A percentile compares a stretch with the other conserved stretches of the same genome.
phyloP scores from a whole-genome alignment of 2,797 vertebrate species.

The Gallinago nigripennis region DNA sequence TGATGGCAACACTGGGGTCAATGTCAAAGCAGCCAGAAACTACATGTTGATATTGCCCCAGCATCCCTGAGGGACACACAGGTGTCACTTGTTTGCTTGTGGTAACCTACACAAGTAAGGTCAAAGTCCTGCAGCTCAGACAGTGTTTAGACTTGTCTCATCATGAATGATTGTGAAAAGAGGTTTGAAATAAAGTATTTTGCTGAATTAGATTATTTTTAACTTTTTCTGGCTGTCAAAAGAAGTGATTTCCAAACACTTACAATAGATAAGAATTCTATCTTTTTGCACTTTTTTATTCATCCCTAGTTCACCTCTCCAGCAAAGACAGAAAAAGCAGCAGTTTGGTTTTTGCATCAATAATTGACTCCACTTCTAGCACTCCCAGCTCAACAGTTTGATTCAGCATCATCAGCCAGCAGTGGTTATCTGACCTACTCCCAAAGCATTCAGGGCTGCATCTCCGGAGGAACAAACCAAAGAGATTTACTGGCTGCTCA shows the following conservation, averaged over 20 bases:
- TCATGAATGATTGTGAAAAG: not conserved
- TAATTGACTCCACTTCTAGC: not conserved
- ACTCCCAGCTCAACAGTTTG: not conserved
- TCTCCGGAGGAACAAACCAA: not conserved
- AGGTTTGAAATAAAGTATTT: not conserved
- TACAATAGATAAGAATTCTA: not conserved
- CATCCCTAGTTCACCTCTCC: not conserved
- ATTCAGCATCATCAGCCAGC: not conserved
- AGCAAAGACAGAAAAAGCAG: not conserved
- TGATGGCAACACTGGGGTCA: not conserved
- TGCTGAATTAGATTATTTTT: not conserved
- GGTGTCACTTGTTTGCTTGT: not conserved
- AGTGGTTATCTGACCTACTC: not conserved
- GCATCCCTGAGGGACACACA: not conserved
- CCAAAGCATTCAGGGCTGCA: not conserved
- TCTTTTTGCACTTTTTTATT: not conserved
- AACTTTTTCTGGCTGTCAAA: not conserved
- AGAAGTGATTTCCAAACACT: not conserved
- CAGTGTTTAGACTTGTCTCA: not conserved
- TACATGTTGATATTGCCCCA: not conserved
- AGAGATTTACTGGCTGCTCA: not conserved
- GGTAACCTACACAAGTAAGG: not conserved
- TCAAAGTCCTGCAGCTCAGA: not conserved
- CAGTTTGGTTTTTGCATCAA: not conserved
- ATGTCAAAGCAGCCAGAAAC: not conserved